Base-by-base conservation (phyloP, 2,113 vertebrate species). In the Argyrosomus japonicus region DNA sequence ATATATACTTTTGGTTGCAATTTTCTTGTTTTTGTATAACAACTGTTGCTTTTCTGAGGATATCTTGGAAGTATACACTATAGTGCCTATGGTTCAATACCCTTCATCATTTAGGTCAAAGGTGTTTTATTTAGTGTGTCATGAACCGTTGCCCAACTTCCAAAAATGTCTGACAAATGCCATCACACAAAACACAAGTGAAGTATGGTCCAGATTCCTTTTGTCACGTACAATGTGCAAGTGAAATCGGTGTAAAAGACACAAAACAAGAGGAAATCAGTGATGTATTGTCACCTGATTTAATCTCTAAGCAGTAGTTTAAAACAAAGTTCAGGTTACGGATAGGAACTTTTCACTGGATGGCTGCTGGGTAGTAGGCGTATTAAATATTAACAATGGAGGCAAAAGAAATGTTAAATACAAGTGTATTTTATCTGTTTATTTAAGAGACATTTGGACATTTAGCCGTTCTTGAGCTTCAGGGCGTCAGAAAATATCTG, bases 1-100 rank as follows among this genome's bases (percentile, higher is more conserved):
- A 82, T 79, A 62, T 78, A 68, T 63, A 65, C 58, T 57, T 57
- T 32, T 45, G 9, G 25, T 75, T 0, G 3, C 50, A 68, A 50
- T 36, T 80, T 27, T 51, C 36, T 15, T 40, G 12, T 19, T 11
- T 60, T 56, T 65, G 40, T 27, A 2, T 8, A 45, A 3, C 60
- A 23, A 36, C 7, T 75, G 19, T 65, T 70, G 21, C 18, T 58
- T 61, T 32, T 69, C 25, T 67, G 14, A 23, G 36, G n/a, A 68
- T 32, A 58, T 67, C 2, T 18, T 36, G 11, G 21, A 25, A 36
- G 61, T 53, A 17, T 25, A 2, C 57, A 13, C 11, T 21, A 3
- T 58, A 13, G 11, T 21, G 56, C n/a, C 50, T 54, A 29, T 6
- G n/a, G 47, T 57, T 48, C 29, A 18, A 61, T 13, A 12, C 36